phyloP scores from a whole-genome alignment of 1,140 invertebrate species.

The Rhopalosiphum maidis region DNA sequence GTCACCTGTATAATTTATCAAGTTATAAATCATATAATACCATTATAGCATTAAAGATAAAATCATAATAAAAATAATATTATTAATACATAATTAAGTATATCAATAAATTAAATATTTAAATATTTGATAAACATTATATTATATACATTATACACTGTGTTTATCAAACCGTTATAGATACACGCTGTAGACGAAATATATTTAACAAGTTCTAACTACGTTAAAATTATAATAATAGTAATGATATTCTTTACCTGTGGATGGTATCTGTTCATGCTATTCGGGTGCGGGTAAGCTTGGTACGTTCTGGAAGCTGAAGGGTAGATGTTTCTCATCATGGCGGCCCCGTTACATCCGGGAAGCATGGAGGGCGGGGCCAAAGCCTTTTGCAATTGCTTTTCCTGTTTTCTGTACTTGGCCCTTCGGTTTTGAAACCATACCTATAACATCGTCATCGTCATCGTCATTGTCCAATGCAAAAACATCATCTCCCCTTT shows the following conservation, averaged over 20 bases:
- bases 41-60: background rate
- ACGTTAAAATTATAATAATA: background rate
- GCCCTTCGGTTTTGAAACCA: slow-evolving; percentile 99
- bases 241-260: slow-evolving; percentile 70
- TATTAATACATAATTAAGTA: background rate
- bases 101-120: background rate
- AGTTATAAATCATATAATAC: background rate
- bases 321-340: slow-evolving; percentile 97
- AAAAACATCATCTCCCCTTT: slow-evolving; percentile 33
- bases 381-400: slow-evolving; percentile 93
- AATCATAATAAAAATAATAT: background rate
- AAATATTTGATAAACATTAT: background rate
- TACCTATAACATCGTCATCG: slow-evolving; percentile 68
- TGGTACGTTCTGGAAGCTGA: slow-evolving; percentile 85
- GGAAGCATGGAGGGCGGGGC: slow-evolving; percentile 88
- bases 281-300: slow-evolving; percentile 84
- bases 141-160: background rate
- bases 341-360: slow-evolving; percentile 92
- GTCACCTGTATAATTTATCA: background rate
- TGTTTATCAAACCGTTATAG: background rate
- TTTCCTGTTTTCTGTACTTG: slow-evolving; percentile 98
- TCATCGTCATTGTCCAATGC: slow-evolving; percentile 52
- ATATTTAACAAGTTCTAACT: background rate
- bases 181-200: background rate
- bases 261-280: slow-evolving; percentile 88